Percentiles rank a stretch among this genome's conserved stretches.
These are phyloP conservation scores for Lasiurus borealis DNA, from an alignment of 2,113 vertebrate genomes.

Conservation along the genomic window DNA sequence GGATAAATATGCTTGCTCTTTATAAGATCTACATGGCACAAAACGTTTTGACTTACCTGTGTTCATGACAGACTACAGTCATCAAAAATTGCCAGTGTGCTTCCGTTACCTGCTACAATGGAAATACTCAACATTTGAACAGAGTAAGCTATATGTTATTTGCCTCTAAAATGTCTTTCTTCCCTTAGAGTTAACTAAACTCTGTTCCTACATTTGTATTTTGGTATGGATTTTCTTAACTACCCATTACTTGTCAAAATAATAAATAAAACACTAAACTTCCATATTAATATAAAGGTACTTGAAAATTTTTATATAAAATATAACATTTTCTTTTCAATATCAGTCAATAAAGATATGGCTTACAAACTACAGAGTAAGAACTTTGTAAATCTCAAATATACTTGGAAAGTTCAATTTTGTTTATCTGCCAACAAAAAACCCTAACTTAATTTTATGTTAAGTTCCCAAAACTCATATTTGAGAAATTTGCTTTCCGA, in stretches of 20 bases:
- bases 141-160: not conserved
- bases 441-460: not conserved
- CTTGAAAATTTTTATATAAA: conserved; percentile 16
- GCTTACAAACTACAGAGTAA: conserved; percentile 10
- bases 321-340: conserved; percentile 15
- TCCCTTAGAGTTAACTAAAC: conserved; percentile 19
- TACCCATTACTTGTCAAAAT: conserved; percentile 41
- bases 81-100: conserved; percentile 36
- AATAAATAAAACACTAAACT: conserved; percentile 55
- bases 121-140: conserved; percentile 40
- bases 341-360: conserved; percentile 29
- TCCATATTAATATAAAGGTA: conserved; percentile 26
- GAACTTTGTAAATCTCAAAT: conserved; percentile 12
- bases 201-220: conserved; percentile 10
- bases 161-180: conserved; percentile 30
- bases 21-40: conserved; percentile 31
- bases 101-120: conserved; percentile 63
- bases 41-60: conserved; percentile 71
- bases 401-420: not conserved
- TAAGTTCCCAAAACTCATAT: not conserved
- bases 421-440: not conserved
- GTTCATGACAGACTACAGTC: conserved; percentile 13
- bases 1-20: not conserved
- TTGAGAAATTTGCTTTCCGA: conserved; percentile 22
- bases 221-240: not conserved